Evolutionary conservation across 2,797 vertebrate genomes (phyloP).

Genomic region (Thaleichthys pacificus): DNA sequence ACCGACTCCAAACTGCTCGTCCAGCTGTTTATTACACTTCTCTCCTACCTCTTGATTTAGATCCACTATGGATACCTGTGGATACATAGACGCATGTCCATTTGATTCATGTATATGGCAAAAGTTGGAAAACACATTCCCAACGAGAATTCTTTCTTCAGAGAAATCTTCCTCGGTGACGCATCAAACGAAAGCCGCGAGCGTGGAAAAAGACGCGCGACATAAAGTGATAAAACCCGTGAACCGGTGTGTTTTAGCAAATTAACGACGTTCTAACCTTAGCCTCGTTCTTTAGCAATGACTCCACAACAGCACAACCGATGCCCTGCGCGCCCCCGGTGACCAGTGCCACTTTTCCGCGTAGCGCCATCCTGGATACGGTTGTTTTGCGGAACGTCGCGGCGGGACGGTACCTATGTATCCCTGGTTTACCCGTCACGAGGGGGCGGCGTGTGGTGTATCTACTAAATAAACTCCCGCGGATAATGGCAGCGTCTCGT

Average conservation of each 20-base stretch:
- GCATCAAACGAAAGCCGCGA: neutral
- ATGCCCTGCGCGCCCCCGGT: conserved; percentile 90
- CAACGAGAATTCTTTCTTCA: neutral
- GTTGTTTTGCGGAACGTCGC: neutral
- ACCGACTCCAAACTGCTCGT: conserved; percentile 81
- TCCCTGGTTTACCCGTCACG: conserved; percentile 26
- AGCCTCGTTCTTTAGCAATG: conserved; percentile 42
- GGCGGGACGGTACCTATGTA: neutral
- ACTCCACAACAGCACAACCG: conserved; percentile 68
- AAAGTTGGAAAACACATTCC: neutral
- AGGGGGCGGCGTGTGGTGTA: conserved; percentile 36
- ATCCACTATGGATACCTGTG: conserved; percentile 87
- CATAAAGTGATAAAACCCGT: neutral
- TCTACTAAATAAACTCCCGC: conserved; percentile 25
- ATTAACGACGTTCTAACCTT: conserved; percentile 42
- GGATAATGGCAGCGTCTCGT: conserved; percentile 18
- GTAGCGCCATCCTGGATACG: conserved; percentile 73
- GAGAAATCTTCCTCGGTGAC: neutral
- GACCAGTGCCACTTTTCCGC: conserved; percentile 83
- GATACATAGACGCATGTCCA: neutral
- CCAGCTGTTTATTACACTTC: conserved; percentile 80
- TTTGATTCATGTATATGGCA: neutral
- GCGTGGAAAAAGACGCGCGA: too few relatives aligned
- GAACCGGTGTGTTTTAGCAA: neutral
- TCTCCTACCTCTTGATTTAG: conserved; percentile 79